These are phyloP conservation scores for Hepsetus odoe DNA, from an alignment of 2,113 vertebrate genomes.

Conservation along the genomic window DNA sequence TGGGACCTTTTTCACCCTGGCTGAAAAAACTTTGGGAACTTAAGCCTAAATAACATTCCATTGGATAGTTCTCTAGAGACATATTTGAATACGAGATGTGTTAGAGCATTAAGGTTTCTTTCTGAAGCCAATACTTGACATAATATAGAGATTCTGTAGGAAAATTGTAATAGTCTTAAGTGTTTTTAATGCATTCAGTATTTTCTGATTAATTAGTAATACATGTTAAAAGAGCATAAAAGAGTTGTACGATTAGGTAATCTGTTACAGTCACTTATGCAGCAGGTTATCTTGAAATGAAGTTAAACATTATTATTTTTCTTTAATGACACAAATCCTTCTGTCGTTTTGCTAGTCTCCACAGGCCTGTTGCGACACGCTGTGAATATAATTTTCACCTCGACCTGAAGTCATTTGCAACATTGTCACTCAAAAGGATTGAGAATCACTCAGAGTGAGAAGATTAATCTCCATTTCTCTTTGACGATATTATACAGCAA, in stretches of 20 bases:
- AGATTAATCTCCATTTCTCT: constrained; percentile 17
- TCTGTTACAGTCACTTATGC: background rate
- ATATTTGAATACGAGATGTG: too few relatives aligned
- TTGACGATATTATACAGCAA: background rate
- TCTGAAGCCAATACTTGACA: too few relatives aligned
- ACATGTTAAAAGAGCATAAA: background rate
- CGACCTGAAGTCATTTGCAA: constrained; percentile 29
- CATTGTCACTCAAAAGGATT: constrained; percentile 38
- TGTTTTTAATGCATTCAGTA: too few relatives aligned
- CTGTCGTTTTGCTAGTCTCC: background rate
- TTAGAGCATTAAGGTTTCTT: too few relatives aligned
- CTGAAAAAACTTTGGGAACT: too few relatives aligned
- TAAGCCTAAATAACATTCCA: too few relatives aligned
- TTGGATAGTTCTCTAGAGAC: too few relatives aligned
- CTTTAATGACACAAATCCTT: background rate
- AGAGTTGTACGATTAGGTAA: background rate
- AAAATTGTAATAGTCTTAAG: too few relatives aligned
- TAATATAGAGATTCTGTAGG: too few relatives aligned
- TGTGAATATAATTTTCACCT: constrained; percentile 26
- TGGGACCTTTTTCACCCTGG: too few relatives aligned
- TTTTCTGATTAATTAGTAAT: too few relatives aligned
- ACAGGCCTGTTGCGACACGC: background rate
- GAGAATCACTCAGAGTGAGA: constrained; percentile 20
- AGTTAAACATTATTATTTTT: background rate
- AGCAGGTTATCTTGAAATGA: background rate